Evolutionary conservation across 2,888 invertebrate species (phyloP), one percentile per base, ranked within the genome.

Genomic region (Acleris sparsana): DNA sequence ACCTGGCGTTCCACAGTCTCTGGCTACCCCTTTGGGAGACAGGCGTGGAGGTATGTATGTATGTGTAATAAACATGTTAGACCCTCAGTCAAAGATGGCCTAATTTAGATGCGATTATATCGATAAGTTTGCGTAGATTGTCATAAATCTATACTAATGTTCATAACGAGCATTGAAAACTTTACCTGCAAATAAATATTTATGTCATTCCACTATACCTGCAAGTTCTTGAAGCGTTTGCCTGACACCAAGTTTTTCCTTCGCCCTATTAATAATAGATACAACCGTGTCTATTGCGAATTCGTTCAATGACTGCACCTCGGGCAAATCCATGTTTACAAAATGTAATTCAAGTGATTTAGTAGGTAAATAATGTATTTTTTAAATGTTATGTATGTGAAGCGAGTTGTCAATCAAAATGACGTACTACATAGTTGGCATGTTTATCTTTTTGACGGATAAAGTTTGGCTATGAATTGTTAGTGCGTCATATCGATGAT

Each of bases 231-330:
- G 76, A 5, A 91, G 70, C 0, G 82, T 87, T 59, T 80, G 80
- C 6, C 87, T 65, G 0, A 72, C 68, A 0, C 90, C 88, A 1
- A 91, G 58, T 13, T 78, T 76, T 44, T 85, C 82, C 17, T 83
- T 86, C 0, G 88, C 88, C 17, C 77, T 73, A 66, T 91, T 91
- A 11, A 91, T 70, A 0, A 88, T 80, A 0, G 81, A 80, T 0
- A 87, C 87, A 2, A 90, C 85, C 0, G 77, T 78, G 48, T 89
- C 85, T 5, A 88, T 77, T 0, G 91, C 90, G 49, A 75, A 74
- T 5, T 89, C 88, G 46, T 88, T 84, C 46, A 84, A 83, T 0
- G 84, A 71, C 2, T 72, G 75, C 5, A 89, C 76, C 67, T 82
- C 77, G 3, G 86, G 85, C 53, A 87, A 65, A 75, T 87, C 80